These are phyloP conservation scores for Drosophila santomea DNA, from an alignment of 1,140 invertebrate species.

Conservation along the genomic window DNA sequence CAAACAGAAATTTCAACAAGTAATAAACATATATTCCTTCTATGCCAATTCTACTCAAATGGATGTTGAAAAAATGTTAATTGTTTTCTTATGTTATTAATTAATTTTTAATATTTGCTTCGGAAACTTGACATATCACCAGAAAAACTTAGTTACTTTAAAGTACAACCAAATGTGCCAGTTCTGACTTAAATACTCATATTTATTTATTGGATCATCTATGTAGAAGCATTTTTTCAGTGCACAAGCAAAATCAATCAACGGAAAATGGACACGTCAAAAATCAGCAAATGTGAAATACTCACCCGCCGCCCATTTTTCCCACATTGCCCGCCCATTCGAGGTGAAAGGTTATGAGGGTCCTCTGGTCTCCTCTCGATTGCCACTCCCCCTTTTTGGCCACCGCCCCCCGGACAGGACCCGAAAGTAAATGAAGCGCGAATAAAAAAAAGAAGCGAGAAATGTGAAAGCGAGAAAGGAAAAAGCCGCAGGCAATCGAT, in stretches of 20 bases:
- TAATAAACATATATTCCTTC: neutral
- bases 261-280: slow-evolving; percentile 68
- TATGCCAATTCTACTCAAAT: too few species aligned
- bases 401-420: slow-evolving; percentile 1
- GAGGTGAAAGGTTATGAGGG: slow-evolving; percentile 44
- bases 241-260: slow-evolving; percentile 71
- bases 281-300: slow-evolving; percentile 78
- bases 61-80: neutral
- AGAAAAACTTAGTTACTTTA: too few species aligned
- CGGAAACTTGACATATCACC: too few species aligned
- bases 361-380: slow-evolving; percentile 23
- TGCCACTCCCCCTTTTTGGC: slow-evolving; percentile 3
- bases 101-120: too few species aligned
- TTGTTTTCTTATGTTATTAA: too few species aligned
- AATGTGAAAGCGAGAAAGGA: slow-evolving; percentile 5
- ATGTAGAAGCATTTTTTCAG: neutral
- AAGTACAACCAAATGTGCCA: too few species aligned
- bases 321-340: neutral
- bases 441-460: slow-evolving; percentile 2
- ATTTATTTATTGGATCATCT: too few species aligned
- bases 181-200: too few species aligned
- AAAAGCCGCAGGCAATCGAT: slow-evolving; percentile 45
- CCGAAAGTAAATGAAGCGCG: slow-evolving; percentile 26
- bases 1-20: neutral
- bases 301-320: slow-evolving; percentile 4